Evolutionary conservation across 2,113 vertebrate species (phyloP).

Genomic region (Micronycteris hirsuta): DNA sequence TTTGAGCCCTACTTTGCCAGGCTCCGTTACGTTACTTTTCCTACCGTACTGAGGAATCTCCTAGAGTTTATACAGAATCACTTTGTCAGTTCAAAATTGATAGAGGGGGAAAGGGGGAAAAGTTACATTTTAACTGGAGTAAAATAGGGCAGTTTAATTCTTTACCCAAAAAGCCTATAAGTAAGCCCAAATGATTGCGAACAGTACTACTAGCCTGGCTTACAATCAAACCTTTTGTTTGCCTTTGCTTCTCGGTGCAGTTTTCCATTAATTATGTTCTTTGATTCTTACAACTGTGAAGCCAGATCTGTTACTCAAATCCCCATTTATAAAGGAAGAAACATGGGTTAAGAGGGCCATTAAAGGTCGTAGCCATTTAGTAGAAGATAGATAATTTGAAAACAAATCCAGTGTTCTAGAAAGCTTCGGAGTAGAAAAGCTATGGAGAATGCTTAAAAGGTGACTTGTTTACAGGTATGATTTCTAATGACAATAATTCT

Average conservation of each 20-base stretch:
- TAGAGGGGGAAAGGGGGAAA: background rate
- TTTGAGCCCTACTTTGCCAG: background rate
- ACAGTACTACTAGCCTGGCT: background rate
- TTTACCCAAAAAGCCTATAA: background rate
- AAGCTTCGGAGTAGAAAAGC: background rate
- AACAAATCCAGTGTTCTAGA: background rate
- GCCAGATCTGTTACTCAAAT: background rate
- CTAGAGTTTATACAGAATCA: background rate
- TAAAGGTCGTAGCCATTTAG: background rate
- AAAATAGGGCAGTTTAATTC: background rate
- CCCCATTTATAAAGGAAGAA: background rate
- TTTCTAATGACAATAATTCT: conserved; percentile 10
- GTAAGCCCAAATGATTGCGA: background rate
- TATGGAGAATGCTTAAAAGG: background rate
- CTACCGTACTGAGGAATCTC: background rate
- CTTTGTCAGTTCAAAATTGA: background rate
- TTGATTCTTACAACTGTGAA: background rate
- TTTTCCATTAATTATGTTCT: conserved; percentile 21
- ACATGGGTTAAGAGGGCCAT: background rate
- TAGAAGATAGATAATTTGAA: background rate
- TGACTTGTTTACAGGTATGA: background rate
- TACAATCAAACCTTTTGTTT: background rate
- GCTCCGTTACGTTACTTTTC: background rate
- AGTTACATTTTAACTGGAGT: background rate
- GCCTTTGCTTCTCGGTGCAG: background rate